Evolutionary conservation across 2,888 invertebrate species (phyloP), one percentile per base, ranked within the genome.

Genomic region (Lasioglossum villosulum): DNA sequence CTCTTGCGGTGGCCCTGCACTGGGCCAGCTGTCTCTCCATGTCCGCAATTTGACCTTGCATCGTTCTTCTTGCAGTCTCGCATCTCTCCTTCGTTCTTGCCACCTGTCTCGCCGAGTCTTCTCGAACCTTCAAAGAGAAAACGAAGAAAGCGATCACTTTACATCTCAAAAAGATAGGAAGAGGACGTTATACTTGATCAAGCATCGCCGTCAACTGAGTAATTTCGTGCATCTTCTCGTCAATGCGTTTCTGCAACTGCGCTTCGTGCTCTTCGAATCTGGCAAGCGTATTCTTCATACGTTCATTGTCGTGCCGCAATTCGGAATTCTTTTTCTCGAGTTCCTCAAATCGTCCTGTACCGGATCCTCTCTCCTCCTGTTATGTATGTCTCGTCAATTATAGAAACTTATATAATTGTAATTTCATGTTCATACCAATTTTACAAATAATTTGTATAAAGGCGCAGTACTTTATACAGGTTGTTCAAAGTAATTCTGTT

Each of bases 161-260:
- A 4, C 12, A 5, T 27, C 45, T 34, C 3, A 1, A 10, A 19
- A 34, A 73, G 16, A 45, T 39, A 30, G 19, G 23, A 42, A 2
- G 10, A 37, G 10, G 16, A 70, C 16, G 68, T 76, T 72, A 30
- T 90, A 93, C 94, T 86, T 95, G 94, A 90, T 97, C 97, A 74
- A 97, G 94, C 93, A 97, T 97, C 0, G 96, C 96, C 1, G 96
- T 96, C 1, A 97, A 93, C 91, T 97, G 96, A 0, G 96, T 96
- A 81, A 97, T 96, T 93, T 97, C 97, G 89, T 97, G 97, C 93
- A 96, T 95, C 93, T 97, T 97, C 93, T 97, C 97, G 80, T 97
- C 97, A 2, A 97, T 95, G 16, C 96, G 96, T 91, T 96, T 96
- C 90, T 97, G 96, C 86, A 96, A 96, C 16, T 96, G 96, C 12